Evolutionary conservation across 2,113 vertebrate species (phyloP).

Genomic region (Carassius auratus): DNA sequence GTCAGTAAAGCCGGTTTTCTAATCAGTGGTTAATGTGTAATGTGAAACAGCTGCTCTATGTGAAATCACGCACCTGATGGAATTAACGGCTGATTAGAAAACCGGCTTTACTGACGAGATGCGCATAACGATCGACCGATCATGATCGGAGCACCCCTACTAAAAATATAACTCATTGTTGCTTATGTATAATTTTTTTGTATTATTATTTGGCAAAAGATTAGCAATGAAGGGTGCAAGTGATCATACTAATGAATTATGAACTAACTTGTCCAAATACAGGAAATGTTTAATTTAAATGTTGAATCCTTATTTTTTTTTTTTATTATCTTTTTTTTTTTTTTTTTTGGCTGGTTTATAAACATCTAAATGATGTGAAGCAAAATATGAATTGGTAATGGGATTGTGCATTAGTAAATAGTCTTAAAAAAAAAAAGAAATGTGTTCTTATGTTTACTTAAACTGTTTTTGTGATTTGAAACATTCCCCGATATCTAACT

Average conservation of each 20-base stretch:
- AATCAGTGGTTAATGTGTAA: no score
- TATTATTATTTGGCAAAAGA: not conserved
- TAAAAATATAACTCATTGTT: no score
- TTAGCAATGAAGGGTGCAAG: not conserved
- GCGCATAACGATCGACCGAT: no score
- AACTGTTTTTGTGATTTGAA: not conserved
- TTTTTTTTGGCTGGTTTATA: not conserved
- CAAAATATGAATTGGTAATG: not conserved
- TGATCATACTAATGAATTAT: not conserved
- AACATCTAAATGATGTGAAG: not conserved
- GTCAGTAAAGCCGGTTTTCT: no score
- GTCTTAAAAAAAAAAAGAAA: no score
- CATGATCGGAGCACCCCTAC: no score
- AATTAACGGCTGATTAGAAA: no score
- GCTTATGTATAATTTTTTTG: no score
- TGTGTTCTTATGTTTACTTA: not conserved
- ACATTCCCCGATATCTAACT: not conserved
- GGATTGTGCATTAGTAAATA: not conserved
- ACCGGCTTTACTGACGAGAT: no score
- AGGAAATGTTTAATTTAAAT: not conserved
- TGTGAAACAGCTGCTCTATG: no score
- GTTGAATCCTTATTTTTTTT: not conserved
- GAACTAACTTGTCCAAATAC: not conserved
- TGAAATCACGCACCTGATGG: no score
- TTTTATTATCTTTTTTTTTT: not conserved